Base-by-base conservation (phyloP, 2,888 invertebrate genomes). In the Spodoptera exigua region DNA sequence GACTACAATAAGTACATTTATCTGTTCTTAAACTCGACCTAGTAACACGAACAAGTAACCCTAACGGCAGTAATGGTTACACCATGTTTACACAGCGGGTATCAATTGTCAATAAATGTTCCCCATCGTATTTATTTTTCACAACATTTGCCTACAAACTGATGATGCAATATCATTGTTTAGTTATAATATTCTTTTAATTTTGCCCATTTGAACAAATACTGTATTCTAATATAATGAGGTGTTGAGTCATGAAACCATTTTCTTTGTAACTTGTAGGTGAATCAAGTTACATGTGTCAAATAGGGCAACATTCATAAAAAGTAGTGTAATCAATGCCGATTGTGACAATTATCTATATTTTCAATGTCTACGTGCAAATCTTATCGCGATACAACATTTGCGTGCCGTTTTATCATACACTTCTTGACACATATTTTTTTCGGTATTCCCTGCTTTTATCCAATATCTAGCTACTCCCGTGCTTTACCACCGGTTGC, bases 11-110 rank as follows among this genome's bases (percentile, higher is more conserved):
- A 5, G 21, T 21, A 43, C 32, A 32, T 18, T 1, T 52, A 52
- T 61, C 27, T 39, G 47, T n/a, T 35, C 52, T 61, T 70, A 67
- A 80, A 76, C 71, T 73, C 76, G 74, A 74, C 80, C 76, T 79
- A 81, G 68, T 69, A 68, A 78, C 67, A 64, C 12, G 10, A 74
- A 72, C 63, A 73, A 54, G 34, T 49, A 21, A 18, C 16, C 18
- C 66, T 70, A 73, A 61, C 60, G 69, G 53, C 43, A 68, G 70
- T 41, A 62, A 11, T 14, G 41, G 60, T 36, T n/a, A 56, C 46
- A 37, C 36, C 36, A 18, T 59, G 40, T 65, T 53, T 66, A 36
- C 64, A 58, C 74, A 64, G 63, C 63, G 49, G 39, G 58, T 44
- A 12, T 16, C 74, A 61, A 57, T 68, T 70, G 52, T 60, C 60